Conservation (phyloP, 2,888 invertebrate genomes). For the Diogma glabrata region DNA sequence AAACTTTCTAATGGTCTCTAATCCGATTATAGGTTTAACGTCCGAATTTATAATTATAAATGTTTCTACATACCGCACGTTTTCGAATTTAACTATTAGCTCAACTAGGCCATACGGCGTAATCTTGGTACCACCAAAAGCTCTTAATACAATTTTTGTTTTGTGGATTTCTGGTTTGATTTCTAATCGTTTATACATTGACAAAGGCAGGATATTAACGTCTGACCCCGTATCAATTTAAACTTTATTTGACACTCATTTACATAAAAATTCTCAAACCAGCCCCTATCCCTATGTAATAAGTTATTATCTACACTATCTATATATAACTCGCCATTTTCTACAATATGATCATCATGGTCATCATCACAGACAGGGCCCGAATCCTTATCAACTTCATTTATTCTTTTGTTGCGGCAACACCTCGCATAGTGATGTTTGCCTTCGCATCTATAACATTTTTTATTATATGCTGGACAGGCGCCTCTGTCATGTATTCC, state of each 20-base stretch:
- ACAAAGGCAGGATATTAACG: not conserved
- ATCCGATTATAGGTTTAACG: not conserved
- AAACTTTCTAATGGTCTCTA: not conserved
- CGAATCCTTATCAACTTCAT: not conserved
- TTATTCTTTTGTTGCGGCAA: not conserved
- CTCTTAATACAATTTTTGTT: not conserved
- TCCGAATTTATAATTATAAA: not conserved
- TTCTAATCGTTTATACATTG: too few relatives aligned
- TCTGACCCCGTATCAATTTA: not conserved
- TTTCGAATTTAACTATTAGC: too few relatives aligned
- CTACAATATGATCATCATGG: too few relatives aligned
- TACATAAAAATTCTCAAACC: not conserved
- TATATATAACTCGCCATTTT: not conserved
- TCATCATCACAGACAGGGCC: too few relatives aligned
- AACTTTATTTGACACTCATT: not conserved
- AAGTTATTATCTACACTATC: not conserved
- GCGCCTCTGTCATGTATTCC: not conserved
- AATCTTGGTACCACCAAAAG: not conserved
- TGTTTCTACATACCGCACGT: not conserved
- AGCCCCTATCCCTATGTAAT: not conserved
- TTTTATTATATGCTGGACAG: slow-evolving; percentile 1
- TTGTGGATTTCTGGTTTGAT: not conserved
- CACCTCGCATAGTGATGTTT: not conserved
- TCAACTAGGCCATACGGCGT: too few relatives aligned
- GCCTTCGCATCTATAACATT: not conserved